Conservation (phyloP, 2,797 vertebrate species). For the Novumbra hubbsi region DNA sequence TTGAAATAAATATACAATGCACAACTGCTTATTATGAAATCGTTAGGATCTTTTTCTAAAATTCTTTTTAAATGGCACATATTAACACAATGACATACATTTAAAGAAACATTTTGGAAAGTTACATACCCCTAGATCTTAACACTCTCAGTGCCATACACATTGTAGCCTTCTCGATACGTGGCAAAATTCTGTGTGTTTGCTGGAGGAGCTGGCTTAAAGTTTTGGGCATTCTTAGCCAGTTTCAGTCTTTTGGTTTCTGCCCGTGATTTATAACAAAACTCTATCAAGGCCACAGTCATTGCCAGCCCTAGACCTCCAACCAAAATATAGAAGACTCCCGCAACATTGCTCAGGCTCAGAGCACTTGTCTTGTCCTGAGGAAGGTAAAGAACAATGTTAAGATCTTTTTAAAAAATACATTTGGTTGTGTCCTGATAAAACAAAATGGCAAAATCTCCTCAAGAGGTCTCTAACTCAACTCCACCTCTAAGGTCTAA, state of each 20-base stretch:
- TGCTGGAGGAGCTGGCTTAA: conserved; percentile 90
- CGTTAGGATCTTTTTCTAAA: background rate
- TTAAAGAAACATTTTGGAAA: conserved; percentile 7
- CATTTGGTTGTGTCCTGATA: conserved; percentile 45
- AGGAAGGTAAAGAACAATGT: conserved; percentile 71
- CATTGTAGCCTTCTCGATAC: conserved; percentile 99
- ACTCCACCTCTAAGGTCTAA: conserved; percentile 36
- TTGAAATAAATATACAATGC: background rate
- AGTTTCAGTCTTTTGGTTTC: conserved; percentile 97
- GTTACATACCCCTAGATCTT: conserved; percentile 91
- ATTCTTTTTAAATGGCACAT: background rate
- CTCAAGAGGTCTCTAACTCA: conserved; percentile 39
- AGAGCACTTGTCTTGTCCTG: conserved; percentile 99
- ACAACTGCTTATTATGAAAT: background rate
- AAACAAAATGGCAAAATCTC: conserved; percentile 13
- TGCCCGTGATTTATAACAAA: conserved; percentile 98
- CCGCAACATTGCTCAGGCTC: conserved; percentile 98
- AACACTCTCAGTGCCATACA: conserved; percentile 98
- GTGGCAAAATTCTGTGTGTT: conserved; percentile 96
- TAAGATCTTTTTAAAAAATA: conserved; percentile 49
- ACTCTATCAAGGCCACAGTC: conserved; percentile 99
- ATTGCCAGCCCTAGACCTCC: conserved; percentile 98
- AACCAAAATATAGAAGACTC: conserved; percentile 99
- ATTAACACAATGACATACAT: background rate
- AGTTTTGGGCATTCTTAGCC: conserved; percentile 94